Evolutionary conservation across 2,888 invertebrate genomes (phyloP), one percentile per base, ranked within the genome.

Genomic region (Dasypolia templi): DNA sequence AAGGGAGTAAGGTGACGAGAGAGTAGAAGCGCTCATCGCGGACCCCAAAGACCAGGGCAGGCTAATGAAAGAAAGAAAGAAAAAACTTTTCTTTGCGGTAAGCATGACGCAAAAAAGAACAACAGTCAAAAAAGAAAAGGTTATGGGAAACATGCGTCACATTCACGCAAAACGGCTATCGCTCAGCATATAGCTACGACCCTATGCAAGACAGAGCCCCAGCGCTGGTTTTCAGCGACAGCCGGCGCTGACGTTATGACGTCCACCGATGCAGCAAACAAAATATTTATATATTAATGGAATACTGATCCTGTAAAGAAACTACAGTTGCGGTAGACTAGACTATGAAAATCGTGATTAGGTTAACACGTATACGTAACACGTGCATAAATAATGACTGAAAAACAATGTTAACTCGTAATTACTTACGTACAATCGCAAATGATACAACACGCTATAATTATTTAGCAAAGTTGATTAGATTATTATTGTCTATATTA

Each of bases 351-450:
- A 72, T 59, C 66, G 72, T 68, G 77, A 56, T 77, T 32, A 55
- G 7, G 55, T 73, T 56, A 59, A 77, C 55, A 71, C 68, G 65
- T n/a, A n/a, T n/a, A n/a, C n/a, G n/a, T n/a, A n/a, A n/a, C n/a
- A 71, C 68, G 65, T n/a, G 73, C 82, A 82, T 82, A 63, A 42
- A 1, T 69, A 81, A 78, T 69, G 29, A 58, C 29, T 81, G 66
- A 73, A 73, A 78, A 77, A 35, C 67, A 61, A 65, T 58, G 64
- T 65, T 32, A 53, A 80, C 32, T 55, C 17, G 51, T 68, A 61
- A 81, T 82, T 72, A 66, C 56, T 77, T 69, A 80, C 72, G 77
- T 72, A 81, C 67, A 68, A 49, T 68, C 51, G 67, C 44, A 59
- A 53, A 53, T 63, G 29, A 11, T 58, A 76, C 58, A 71, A 76